These are phyloP conservation scores for Catharus ustulatus DNA, from an alignment of 2,797 vertebrate genomes.

Conservation along the genomic window DNA sequence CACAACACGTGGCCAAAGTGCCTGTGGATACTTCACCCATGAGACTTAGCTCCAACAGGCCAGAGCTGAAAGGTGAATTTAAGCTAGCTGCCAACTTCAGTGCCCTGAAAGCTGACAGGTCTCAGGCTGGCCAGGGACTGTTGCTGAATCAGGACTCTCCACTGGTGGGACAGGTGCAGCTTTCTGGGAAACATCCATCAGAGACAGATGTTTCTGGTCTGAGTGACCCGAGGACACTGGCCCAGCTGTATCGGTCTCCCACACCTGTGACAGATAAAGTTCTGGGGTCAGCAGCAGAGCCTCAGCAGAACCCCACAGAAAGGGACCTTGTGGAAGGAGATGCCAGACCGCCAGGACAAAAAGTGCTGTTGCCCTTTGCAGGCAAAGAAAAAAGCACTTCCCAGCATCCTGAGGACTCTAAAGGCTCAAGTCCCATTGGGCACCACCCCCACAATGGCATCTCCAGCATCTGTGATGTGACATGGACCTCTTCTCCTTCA, in stretches of 20 bases:
- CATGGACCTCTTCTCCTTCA: neutral
- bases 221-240: neutral
- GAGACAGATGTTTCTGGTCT: neutral
- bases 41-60: slow-evolving; percentile 51
- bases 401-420: neutral
- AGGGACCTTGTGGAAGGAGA: slow-evolving; percentile 40
- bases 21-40: neutral
- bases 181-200: neutral
- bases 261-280: neutral
- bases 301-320: slow-evolving; percentile 25
- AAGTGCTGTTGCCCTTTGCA: neutral
- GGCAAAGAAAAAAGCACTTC: neutral
- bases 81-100: slow-evolving; percentile 82
- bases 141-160: neutral
- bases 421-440: neutral
- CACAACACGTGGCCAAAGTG: fast-evolving
- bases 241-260: neutral
- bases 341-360: slow-evolving; percentile 46
- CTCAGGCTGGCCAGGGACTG: neutral
- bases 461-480: slow-evolving; percentile 1
- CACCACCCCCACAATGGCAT: neutral
- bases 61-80: slow-evolving; percentile 67
- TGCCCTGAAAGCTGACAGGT: neutral
- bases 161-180: fast-evolving
- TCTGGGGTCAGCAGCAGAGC: neutral